Evolutionary conservation across 2,113 vertebrate genomes (phyloP).

Genomic region (Thryonomys swinderianus): DNA sequence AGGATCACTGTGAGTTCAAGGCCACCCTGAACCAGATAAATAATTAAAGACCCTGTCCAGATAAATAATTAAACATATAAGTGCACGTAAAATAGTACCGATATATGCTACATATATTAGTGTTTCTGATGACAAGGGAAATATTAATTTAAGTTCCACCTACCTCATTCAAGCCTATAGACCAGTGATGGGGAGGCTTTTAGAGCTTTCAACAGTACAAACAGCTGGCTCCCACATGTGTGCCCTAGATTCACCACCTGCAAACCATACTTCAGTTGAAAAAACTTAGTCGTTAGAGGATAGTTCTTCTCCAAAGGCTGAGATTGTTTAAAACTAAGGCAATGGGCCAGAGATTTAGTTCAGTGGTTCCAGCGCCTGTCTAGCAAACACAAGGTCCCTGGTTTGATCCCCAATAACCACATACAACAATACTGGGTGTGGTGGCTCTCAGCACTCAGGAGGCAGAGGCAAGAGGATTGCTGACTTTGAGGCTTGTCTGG

Average conservation of each 20-base stretch:
- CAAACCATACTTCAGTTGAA: neutral
- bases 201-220: neutral
- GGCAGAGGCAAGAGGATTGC: too few species aligned
- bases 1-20: too few species aligned
- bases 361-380: too few species aligned
- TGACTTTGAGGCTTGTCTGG: too few species aligned
- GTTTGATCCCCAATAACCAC: too few species aligned
- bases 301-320: slow-evolving; percentile 21
- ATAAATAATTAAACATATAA: neutral
- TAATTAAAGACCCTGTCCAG: neutral
- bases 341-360: too few species aligned
- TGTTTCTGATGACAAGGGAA: neutral
- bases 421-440: too few species aligned
- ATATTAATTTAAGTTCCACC: neutral
- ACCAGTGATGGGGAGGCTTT: neutral
- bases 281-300: neutral
- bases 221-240: neutral
- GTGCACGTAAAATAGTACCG: neutral
- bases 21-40: too few species aligned
- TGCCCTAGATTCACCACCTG: neutral
- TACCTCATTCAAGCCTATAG: neutral
- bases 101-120: neutral
- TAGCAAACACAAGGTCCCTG: too few species aligned
- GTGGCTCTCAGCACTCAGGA: too few species aligned
- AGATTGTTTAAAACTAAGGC: neutral